Conservation (phyloP, 2,113 vertebrate species). For the Choloepus hoffmanni region DNA sequence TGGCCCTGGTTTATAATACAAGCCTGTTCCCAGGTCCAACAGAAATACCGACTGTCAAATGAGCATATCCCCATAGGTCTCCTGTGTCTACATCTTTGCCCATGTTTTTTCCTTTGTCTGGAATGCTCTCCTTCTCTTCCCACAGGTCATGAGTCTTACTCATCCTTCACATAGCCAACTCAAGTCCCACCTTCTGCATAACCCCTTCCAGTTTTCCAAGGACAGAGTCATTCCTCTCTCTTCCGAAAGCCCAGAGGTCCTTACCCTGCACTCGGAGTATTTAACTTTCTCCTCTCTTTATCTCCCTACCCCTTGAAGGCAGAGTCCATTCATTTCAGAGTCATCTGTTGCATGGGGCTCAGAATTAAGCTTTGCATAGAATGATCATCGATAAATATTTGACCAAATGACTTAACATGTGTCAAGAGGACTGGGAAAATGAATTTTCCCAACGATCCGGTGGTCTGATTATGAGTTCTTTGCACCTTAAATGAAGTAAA, state of each 20-base stretch:
- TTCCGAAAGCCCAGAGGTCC: background rate
- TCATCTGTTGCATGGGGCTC: no score
- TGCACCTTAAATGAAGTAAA: background rate
- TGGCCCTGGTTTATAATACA: background rate
- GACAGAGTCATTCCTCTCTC: no score
- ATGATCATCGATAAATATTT: background rate
- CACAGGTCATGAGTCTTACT: background rate
- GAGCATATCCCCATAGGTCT: rapidly evolving
- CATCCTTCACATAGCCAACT: background rate
- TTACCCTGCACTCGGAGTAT: rapidly evolving
- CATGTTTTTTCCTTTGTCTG: background rate
- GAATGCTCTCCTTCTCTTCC: background rate
- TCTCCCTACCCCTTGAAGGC: background rate
- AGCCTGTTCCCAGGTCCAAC: background rate
- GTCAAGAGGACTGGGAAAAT: background rate
- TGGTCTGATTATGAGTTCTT: background rate
- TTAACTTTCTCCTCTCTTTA: background rate
- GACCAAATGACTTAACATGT: no score
- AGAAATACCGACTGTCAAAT: rapidly evolving
- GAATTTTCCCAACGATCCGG: background rate
- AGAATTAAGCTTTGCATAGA: background rate
- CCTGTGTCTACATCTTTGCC: rapidly evolving
- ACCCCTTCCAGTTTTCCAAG: background rate
- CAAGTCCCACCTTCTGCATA: background rate
- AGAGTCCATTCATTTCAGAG: no score